Conservation (phyloP, 2,888 invertebrate genomes). For the Drymonia ruficornis region DNA sequence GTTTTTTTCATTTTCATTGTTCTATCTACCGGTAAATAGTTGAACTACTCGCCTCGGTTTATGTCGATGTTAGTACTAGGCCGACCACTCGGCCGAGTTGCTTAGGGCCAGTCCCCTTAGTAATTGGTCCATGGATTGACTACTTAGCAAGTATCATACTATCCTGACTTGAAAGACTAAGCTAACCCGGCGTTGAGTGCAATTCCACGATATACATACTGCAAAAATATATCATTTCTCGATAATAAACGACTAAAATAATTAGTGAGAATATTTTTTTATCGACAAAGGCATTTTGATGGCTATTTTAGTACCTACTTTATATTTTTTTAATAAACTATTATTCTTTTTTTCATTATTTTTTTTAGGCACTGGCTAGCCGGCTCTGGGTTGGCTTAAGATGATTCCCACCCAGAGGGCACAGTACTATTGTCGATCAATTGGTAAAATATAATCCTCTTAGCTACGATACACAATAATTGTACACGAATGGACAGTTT, state of each 20-base stretch:
- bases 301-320: constrained; percentile 38
- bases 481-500: constrained; percentile 20
- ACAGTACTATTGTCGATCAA: constrained; percentile 40
- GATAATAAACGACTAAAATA: constrained; percentile 45
- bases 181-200: too few relatives aligned
- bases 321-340: constrained; percentile 38
- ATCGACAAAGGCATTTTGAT: constrained; percentile 52
- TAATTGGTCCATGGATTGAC: too few relatives aligned
- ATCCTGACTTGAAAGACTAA: too few relatives aligned
- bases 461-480: constrained; percentile 31
- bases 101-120: too few relatives aligned
- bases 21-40: too few relatives aligned
- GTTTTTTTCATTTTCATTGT: too few relatives aligned
- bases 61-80: too few relatives aligned
- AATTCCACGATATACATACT: constrained; percentile 51
- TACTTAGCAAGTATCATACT: too few relatives aligned
- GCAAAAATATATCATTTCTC: constrained; percentile 45
- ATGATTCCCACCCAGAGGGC: constrained; percentile 19
- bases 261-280: constrained; percentile 39
- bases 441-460: constrained; percentile 26
- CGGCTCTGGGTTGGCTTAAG: constrained; percentile 29
- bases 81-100: too few relatives aligned
- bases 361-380: constrained; percentile 59
- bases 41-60: too few relatives aligned
- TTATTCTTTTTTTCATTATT: too few relatives aligned